A percentile compares a stretch with the other conserved stretches of the same genome.
Evolutionary conservation across 2,888 invertebrate genomes (phyloP).

Genomic region (Gibbula magus): DNA sequence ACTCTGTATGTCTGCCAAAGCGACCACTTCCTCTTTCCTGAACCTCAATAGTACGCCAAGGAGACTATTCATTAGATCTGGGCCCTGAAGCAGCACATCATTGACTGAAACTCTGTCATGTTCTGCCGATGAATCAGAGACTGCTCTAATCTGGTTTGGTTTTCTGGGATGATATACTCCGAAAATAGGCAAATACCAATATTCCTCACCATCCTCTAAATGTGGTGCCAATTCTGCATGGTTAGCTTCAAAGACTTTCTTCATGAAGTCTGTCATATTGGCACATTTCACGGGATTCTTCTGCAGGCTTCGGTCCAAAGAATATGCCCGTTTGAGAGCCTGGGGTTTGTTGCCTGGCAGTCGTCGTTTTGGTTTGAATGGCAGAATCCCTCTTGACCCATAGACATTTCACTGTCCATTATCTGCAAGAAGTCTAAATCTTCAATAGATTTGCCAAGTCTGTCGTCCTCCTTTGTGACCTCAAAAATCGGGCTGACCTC

Average conservation of each 20-base stretch:
- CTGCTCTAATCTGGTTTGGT: constrained; percentile 29
- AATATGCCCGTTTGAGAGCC: constrained; percentile 29
- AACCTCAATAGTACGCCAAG: constrained; percentile 43
- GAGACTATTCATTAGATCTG: constrained; percentile 44
- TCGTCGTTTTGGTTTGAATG: constrained; percentile 24
- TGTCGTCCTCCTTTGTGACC: constrained; percentile 35
- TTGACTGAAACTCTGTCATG: constrained; percentile 35
- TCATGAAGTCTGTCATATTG: constrained; percentile 35
- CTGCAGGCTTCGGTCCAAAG: constrained; percentile 12
- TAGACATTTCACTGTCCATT: constrained; percentile 29
- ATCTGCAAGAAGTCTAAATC: constrained; percentile 35
- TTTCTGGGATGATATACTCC: constrained; percentile 39
- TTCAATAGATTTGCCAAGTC: constrained; percentile 33
- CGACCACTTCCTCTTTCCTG: constrained; percentile 32
- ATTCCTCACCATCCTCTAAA: background rate
- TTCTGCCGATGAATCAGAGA: constrained; percentile 39
- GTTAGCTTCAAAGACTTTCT: constrained; percentile 28
- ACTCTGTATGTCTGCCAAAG: constrained; percentile 42
- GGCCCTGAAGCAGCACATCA: constrained; percentile 33
- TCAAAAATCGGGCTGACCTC: constrained; percentile 20
- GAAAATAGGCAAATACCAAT: constrained; percentile 43
- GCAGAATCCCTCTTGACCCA: constrained; percentile 30
- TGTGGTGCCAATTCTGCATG: constrained; percentile 42
- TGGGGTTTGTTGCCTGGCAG: constrained; percentile 34
- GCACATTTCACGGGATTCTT: constrained; percentile 19